These are phyloP conservation scores for Lethenteron reissneri DNA, from an alignment of 2,113 vertebrate species.

Conservation along the genomic window DNA sequence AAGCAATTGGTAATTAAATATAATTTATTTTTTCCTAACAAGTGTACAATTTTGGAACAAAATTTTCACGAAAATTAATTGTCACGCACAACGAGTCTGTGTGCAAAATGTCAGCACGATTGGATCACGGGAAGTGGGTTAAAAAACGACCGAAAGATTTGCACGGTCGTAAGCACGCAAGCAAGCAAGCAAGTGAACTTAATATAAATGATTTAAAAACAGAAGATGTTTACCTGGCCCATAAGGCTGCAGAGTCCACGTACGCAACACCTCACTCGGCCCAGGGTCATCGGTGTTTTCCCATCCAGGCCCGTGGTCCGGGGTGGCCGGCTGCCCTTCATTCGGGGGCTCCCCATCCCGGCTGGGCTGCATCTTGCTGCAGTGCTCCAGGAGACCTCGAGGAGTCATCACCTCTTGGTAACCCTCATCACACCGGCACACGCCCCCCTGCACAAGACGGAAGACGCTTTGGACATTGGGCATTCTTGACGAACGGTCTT, in stretches of 20 bases:
- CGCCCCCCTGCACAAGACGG: neutral
- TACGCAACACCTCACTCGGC: neutral
- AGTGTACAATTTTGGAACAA: too few relatives aligned
- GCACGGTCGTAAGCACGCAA: too few relatives aligned
- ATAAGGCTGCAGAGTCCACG: conserved; percentile 4
- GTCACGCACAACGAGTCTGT: too few relatives aligned
- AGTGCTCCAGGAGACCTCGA: conserved; percentile 5
- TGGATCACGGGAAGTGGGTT: too few relatives aligned
- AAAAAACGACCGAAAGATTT: too few relatives aligned
- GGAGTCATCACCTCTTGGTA: conserved; percentile 4
- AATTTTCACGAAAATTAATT: too few relatives aligned
- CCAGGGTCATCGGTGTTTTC: neutral
- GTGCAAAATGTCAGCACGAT: too few relatives aligned
- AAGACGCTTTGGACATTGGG: neutral
- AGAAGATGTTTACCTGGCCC: neutral
- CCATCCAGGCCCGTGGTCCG: neutral
- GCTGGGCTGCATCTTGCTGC: neutral
- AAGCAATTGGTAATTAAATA: too few relatives aligned
- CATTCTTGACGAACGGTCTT: too few relatives aligned
- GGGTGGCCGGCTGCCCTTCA: neutral
- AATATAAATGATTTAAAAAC: too few relatives aligned
- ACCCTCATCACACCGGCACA: conserved; percentile 3
- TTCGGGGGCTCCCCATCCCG: neutral
- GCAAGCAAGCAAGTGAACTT: too few relatives aligned
- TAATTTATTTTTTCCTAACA: too few relatives aligned